Percentiles rank a stretch among this genome's conserved stretches.
Evolutionary conservation across 2,113 vertebrate genomes (phyloP).

Genomic region (Gopherus evgoodei): DNA sequence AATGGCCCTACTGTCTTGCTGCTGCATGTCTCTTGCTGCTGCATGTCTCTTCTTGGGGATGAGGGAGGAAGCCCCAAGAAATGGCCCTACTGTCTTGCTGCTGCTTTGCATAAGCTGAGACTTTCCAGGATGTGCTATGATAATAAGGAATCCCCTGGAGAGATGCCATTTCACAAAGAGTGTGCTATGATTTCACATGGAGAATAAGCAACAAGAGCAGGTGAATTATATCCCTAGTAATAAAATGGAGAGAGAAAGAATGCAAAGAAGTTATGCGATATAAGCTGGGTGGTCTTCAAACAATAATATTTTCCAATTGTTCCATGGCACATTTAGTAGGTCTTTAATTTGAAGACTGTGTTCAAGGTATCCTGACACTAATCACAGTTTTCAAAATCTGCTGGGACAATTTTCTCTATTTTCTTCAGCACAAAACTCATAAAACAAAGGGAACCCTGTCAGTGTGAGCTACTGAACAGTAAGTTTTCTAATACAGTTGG

Average conservation of each 20-base stretch:
- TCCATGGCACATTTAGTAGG: not conserved
- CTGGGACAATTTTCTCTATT: too few relatives aligned
- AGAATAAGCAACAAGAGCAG: not conserved
- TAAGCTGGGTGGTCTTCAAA: not conserved
- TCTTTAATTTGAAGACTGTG: not conserved
- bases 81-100: not conserved
- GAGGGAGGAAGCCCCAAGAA: not conserved
- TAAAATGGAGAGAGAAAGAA: not conserved
- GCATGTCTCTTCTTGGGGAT: too few relatives aligned
- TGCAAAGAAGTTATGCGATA: not conserved
- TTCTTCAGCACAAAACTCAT: not conserved
- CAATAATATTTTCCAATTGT: not conserved
- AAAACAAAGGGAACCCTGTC: not conserved
- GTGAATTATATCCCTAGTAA: not conserved
- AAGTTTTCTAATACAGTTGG: not conserved
- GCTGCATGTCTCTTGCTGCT: not conserved
- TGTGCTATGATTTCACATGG: not conserved
- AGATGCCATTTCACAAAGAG: not conserved
- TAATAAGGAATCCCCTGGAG: constrained; percentile 19
- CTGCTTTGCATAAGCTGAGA: not conserved
- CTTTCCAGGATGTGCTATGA: constrained; percentile 1
- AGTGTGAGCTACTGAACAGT: not conserved
- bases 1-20: not conserved
- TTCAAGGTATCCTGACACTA: too few relatives aligned
- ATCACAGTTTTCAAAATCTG: too few relatives aligned